These are phyloP conservation scores for Heterotis niloticus DNA, from an alignment of 2,113 vertebrate genomes.

Conservation along the genomic window DNA sequence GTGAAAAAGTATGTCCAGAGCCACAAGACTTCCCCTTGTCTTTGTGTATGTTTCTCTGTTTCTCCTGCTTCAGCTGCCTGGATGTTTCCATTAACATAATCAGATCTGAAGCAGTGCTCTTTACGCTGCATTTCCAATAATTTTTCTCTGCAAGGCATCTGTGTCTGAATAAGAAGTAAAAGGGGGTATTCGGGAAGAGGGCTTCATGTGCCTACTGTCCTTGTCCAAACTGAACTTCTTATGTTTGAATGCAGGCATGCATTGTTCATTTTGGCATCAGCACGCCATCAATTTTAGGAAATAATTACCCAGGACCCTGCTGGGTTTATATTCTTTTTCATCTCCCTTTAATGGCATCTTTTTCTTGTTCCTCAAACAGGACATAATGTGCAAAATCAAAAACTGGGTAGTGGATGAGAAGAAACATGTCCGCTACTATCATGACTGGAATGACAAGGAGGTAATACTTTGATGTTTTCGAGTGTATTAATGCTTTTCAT, in stretches of 20 bases:
- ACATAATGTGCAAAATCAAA: constrained; percentile 95
- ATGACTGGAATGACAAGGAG: constrained; percentile 99
- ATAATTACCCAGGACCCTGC: constrained; percentile 76
- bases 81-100: constrained; percentile 10
- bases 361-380: constrained; percentile 62
- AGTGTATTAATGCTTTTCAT: constrained; percentile 30
- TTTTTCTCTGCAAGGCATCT: constrained; percentile 54
- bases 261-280: constrained; percentile 67
- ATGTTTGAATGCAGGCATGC: constrained; percentile 56
- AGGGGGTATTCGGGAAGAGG: constrained; percentile 16
- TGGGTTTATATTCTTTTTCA: constrained; percentile 48
- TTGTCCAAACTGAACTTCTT: constrained; percentile 56
- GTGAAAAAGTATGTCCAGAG: constrained; percentile 57
- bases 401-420: constrained; percentile 92
- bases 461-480: constrained; percentile 54
- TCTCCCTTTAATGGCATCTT: constrained; percentile 31
- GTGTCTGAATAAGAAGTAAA: constrained; percentile 46
- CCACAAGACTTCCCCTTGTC: constrained; percentile 2
- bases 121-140: constrained; percentile 41
- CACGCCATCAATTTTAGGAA: constrained; percentile 68
- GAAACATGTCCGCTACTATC: constrained; percentile 88
- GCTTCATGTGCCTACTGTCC: constrained; percentile 50
- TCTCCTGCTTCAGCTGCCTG: not conserved
- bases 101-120: constrained; percentile 21
- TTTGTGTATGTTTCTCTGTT: not conserved